Evolutionary conservation across 2,888 invertebrate species (phyloP).

Genomic region (Strigamia maritima): DNA sequence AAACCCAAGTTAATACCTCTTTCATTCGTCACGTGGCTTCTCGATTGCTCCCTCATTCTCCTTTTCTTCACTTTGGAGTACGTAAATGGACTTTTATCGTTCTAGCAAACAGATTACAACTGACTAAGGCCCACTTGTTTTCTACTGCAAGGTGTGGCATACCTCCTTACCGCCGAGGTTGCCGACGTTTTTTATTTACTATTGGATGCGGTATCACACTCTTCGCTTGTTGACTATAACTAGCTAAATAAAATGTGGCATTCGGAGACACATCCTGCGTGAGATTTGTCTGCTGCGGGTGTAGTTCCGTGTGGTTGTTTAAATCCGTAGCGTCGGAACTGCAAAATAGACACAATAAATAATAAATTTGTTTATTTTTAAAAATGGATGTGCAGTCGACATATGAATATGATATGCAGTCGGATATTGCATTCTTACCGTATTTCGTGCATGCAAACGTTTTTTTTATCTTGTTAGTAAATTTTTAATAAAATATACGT

Average conservation of each 20-base stretch:
- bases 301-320: no score
- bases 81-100: not conserved
- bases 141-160: not conserved
- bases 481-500: no score
- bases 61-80: not conserved
- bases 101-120: not conserved
- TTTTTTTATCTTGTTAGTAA: no score
- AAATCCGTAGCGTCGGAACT: no score
- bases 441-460: no score
- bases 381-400: no score
- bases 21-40: not conserved
- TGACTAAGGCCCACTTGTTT: no score
- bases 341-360: no score
- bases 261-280: slow-evolving; percentile 38
- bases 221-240: slow-evolving; percentile 11
- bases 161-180: slow-evolving; percentile 20
- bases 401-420: no score
- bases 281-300: not conserved
- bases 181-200: slow-evolving; percentile 19
- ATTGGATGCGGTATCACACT: not conserved
- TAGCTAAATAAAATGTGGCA: slow-evolving; percentile 39
- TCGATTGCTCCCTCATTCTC: not conserved
- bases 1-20: no score
- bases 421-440: no score
- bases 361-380: no score